Evolutionary conservation across 2,113 vertebrate genomes (phyloP), one percentile per base, ranked within the genome.

Genomic region (Microcebus lehilahytsara): DNA sequence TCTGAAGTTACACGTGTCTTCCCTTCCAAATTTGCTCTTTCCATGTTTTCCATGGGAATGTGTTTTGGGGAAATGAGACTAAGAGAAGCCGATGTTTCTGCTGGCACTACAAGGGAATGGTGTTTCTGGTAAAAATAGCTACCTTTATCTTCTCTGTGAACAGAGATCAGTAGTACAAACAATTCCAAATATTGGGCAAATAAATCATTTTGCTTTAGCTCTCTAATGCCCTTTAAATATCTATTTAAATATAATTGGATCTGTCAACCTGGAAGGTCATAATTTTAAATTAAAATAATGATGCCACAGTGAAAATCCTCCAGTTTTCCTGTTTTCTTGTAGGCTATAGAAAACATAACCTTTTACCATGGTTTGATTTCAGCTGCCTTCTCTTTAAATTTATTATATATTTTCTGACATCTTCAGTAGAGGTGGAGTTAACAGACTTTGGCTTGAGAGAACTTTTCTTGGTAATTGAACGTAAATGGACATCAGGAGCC

Each of bases 391-490:
- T 85, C 77, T 66, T 56, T 77, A 97, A 71, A 69, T 85, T 30
- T 85, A 9, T 69, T 89, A 40, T 12, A 2, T 32, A 71, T 92
- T 90, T 32, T 95, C 92, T 75, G 34, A 46, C 60, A 11, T 84
- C 53, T 94, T 88, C 8, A 72, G 2, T 77, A 87, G 49, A 89
- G 25, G 19, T 85, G 2, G 20, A 84, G 30, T 67, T 90, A 51
- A 69, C 58, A 93, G 9, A 93, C n/a, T 20, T 71, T 93, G 34
- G 6, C 84, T 95, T 80, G 27, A 96, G 93, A 93, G 16, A 12
- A 25, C n/a, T 96, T 96, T 97, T 79, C 81, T 92, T 84, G 71
- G 46, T 69, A 84, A 83, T 92, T 88, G 83, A 93, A 58, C 34
- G 8, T 84, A 91, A 94, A 20, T 95, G 19, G n/a, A 77, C n/a